Conservation (phyloP, 2,888 invertebrate species). For the Phyto melanocephala region DNA sequence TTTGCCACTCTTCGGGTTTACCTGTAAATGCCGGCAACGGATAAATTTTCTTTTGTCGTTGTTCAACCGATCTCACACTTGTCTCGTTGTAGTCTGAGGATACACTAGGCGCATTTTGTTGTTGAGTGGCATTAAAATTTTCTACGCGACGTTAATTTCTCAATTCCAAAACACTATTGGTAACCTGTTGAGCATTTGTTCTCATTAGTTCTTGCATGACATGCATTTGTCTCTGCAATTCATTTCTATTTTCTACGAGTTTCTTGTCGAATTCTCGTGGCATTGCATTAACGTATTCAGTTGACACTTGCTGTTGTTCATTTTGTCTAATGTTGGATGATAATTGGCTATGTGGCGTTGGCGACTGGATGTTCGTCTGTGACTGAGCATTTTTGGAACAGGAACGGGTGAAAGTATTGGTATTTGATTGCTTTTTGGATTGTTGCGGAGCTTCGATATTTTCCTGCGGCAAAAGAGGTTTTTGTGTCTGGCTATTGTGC, state of each 20-base stretch:
- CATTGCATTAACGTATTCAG: neutral
- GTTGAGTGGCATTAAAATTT: too few relatives aligned
- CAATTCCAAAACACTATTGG: neutral
- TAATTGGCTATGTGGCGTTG: neutral
- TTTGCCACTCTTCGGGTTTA: conserved; percentile 17
- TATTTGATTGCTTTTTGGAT: too few relatives aligned
- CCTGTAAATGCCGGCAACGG: conserved; percentile 18
- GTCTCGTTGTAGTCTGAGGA: neutral
- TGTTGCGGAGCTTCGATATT: too few relatives aligned
- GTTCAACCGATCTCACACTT: neutral
- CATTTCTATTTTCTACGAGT: neutral
- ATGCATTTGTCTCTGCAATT: conserved; percentile 2
- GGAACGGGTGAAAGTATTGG: too few relatives aligned
- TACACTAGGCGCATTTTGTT: too few relatives aligned
- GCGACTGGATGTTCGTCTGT: too few relatives aligned
- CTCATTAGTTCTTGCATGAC: neutral
- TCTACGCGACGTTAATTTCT: too few relatives aligned
- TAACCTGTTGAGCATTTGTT: neutral
- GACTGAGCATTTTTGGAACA: too few relatives aligned
- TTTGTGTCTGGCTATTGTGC: too few relatives aligned
- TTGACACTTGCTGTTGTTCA: too few relatives aligned
- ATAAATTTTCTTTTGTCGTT: conserved; percentile 16
- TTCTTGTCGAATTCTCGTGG: neutral
- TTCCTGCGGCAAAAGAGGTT: too few relatives aligned
- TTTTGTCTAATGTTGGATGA: neutral